phyloP scores from a whole-genome alignment of 2,113 vertebrate genomes.

The Riparia riparia region DNA sequence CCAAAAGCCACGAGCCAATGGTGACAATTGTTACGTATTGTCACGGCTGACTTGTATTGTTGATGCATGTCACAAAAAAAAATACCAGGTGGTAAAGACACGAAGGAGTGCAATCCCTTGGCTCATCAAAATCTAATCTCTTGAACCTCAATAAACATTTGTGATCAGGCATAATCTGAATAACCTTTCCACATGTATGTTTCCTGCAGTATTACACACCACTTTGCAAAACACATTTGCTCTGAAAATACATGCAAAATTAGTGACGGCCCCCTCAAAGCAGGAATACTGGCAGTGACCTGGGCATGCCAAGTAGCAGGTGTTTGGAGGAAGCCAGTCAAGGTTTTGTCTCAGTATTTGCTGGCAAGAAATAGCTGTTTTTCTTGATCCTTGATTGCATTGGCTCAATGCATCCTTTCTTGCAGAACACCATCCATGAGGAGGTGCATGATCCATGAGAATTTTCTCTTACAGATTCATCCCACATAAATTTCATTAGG shows the following conservation, averaged over 20 bases:
- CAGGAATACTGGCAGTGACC: not conserved
- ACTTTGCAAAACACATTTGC: not conserved
- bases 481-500: not conserved
- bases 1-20: conserved; percentile 21
- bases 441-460: not conserved
- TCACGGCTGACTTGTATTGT: not conserved
- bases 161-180: not conserved
- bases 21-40: not conserved
- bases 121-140: not conserved
- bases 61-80: not conserved
- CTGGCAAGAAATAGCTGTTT: conserved; percentile 5
- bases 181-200: not conserved
- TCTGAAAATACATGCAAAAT: not conserved
- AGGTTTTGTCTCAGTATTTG: not conserved
- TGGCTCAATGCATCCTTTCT: not conserved
- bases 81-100: not conserved
- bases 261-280: not conserved
- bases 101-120: not conserved
- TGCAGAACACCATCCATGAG: not conserved
- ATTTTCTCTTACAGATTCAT: not conserved
- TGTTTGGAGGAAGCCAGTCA: not conserved
- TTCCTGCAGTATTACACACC: not conserved
- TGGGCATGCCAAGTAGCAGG: not conserved
- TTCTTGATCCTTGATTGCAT: not conserved
- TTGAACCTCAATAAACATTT: not conserved